These are phyloP conservation scores for Drosophila kambysellisi DNA, from an alignment of 2,888 invertebrate genomes.

Conservation along the genomic window DNA sequence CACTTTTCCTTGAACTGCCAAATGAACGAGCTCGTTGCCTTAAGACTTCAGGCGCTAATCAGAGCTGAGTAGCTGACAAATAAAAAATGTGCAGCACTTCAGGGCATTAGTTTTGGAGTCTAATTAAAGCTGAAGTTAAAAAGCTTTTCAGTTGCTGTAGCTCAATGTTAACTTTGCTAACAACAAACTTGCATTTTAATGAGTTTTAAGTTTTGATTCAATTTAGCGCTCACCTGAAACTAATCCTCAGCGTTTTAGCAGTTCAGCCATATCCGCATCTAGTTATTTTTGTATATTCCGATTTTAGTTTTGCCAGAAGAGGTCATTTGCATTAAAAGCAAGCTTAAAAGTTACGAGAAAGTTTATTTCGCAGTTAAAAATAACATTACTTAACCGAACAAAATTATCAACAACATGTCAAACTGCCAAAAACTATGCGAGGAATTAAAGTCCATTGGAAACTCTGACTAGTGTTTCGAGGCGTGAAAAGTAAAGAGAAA, in stretches of 20 bases:
- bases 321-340: conserved; percentile 62
- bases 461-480: conserved; percentile 27
- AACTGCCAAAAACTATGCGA: conserved; percentile 70
- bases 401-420: conserved; percentile 72
- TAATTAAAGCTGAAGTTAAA: conserved; percentile 55
- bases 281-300: conserved; percentile 33
- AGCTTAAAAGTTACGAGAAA: conserved; percentile 42
- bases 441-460: conserved; percentile 23
- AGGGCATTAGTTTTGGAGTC: conserved; percentile 30
- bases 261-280: conserved; percentile 12
- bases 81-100: conserved; percentile 36
- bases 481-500: conserved; percentile 5
- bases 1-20: conserved; percentile 15
- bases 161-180: conserved; percentile 32
- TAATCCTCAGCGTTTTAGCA: conserved; percentile 43
- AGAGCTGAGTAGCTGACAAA: conserved; percentile 7
- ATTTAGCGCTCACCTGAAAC: conserved; percentile 66
- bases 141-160: conserved; percentile 43
- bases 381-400: conserved; percentile 59
- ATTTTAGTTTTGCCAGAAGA: conserved; percentile 38
- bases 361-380: conserved; percentile 52
- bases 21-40: not conserved
- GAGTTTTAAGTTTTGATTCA: conserved; percentile 71
- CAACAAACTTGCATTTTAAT: conserved; percentile 65
- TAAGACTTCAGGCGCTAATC: conserved; percentile 19